Evolutionary conservation across 2,113 vertebrate species (phyloP), one percentile per base, ranked within the genome.

Genomic region (Podarcis muralis): DNA sequence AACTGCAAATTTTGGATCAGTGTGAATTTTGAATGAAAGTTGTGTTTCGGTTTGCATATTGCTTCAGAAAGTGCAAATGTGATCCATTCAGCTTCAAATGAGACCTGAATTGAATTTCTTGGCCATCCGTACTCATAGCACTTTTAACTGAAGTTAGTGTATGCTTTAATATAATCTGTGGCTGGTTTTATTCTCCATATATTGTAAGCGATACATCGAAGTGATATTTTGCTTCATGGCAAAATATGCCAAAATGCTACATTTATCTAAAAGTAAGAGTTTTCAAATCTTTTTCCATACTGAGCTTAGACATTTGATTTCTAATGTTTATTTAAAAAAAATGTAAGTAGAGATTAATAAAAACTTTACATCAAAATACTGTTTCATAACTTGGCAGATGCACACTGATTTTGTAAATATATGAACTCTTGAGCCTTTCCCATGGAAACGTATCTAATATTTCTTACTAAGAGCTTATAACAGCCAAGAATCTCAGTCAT

Each of bases 281-380:
- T 91, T 93, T 81, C 18, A 86, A 90, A 89, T 88, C 62, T 84
- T 22, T 6, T 71, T 84, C 84, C 95, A 92, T 62, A 92, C 81
- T 89, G 40, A 4, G 89, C 59, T 93, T 93, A 89, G 90, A 84
- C 82, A 93, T 95, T 94, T 91, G 30, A 43, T 93, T 95, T 94
- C 84, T 87, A 93, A 66, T 90, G 92, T 88, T 95, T 93, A 92
- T 66, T 92, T 35, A 59, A 20, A 90, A 37, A 69, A 85, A 85
- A 69, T 86, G 87, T 62, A 91, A 94, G 86, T 91, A 87, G 80
- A 86, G 18, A 93, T 96, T 90, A 93, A 88, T 79, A 92, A 86
- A 88, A 95, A 43, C 9, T 90, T 91, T 94, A 89, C 96, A 96
- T 96, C 92, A 86, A 96, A 96, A 95, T 95, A 94, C 89, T 96